Evolutionary conservation across 2,888 invertebrate species (phyloP).

Genomic region (Pyrgus malvae): DNA sequence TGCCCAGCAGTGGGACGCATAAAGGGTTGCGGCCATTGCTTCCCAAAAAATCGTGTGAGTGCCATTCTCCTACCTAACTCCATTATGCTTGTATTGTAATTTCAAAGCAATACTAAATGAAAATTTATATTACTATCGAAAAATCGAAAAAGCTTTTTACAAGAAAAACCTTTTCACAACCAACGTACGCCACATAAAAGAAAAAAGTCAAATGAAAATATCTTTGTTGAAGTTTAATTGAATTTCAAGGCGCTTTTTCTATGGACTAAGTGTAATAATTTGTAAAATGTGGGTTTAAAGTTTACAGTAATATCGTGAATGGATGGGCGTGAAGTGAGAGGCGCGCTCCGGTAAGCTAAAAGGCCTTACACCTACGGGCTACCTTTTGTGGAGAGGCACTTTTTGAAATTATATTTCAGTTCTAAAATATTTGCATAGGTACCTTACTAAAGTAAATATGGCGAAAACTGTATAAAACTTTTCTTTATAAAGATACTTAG

Average conservation of each 20-base stretch:
- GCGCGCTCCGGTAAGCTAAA: constrained; percentile 23
- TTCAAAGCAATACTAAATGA: too few species aligned
- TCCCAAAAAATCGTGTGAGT: too few species aligned
- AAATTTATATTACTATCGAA: too few species aligned
- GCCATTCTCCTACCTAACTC: too few species aligned
- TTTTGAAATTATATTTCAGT: not conserved
- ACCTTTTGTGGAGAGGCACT: not conserved
- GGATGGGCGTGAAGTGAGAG: constrained; percentile 23
- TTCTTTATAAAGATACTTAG: too few species aligned
- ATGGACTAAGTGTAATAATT: not conserved
- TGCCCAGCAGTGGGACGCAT: too few species aligned
- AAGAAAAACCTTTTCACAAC: not conserved
- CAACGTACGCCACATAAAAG: too few species aligned
- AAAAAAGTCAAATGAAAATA: not conserved
- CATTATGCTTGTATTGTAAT: too few species aligned
- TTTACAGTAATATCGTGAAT: constrained; percentile 27
- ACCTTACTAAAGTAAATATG: too few species aligned
- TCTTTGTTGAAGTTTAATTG: not conserved
- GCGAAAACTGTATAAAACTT: too few species aligned
- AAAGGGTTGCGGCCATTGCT: too few species aligned
- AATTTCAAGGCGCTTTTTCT: not conserved
- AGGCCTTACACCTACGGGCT: constrained; percentile 23
- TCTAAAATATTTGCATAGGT: too few species aligned
- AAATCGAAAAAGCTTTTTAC: not conserved
- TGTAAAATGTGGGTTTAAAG: not conserved